Percentiles rank a stretch among this genome's conserved stretches.
Evolutionary conservation across 1,140 invertebrate genomes (phyloP).

Genomic region (Agrilus planipennis): DNA sequence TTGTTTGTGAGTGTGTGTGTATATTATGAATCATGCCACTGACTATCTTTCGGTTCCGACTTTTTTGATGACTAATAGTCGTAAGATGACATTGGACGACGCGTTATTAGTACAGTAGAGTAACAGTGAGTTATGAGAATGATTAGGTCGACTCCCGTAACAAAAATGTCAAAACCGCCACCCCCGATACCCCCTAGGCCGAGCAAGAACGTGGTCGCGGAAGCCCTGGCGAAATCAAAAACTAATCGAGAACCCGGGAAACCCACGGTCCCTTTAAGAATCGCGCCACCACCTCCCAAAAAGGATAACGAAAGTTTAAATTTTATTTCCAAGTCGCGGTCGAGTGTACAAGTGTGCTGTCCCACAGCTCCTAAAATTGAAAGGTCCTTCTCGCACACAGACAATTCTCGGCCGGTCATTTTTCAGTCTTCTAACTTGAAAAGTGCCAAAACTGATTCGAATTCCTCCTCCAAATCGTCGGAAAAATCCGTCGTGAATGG

Average conservation of each 20-base stretch:
- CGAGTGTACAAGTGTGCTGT: too few relatives aligned
- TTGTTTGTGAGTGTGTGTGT: constrained; percentile 1
- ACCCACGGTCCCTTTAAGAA: constrained; percentile 31
- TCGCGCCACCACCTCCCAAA: constrained; percentile 38
- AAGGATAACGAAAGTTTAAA: constrained; percentile 6
- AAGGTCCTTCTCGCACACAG: constrained; percentile 12
- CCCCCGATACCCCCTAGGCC: constrained; percentile 62
- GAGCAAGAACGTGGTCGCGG: constrained; percentile 52
- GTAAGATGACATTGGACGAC: background rate
- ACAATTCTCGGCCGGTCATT: constrained; percentile 23
- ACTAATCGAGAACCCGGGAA: too few relatives aligned
- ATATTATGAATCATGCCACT: constrained; percentile 5
- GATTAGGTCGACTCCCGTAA: constrained; percentile 21
- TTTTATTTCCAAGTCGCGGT: constrained; percentile 15
- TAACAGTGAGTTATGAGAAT: constrained; percentile 16
- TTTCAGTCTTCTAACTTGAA: constrained; percentile 26
- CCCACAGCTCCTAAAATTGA: constrained; percentile 17
- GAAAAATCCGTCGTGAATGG: too few relatives aligned
- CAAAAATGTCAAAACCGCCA: constrained; percentile 36
- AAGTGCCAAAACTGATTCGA: constrained; percentile 13
- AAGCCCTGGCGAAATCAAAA: constrained; percentile 42
- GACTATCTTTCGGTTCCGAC: background rate
- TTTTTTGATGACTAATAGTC: background rate
- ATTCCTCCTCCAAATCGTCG: constrained; percentile 2
- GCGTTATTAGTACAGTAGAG: background rate